Evolutionary conservation across 2,888 invertebrate genomes (phyloP), one percentile per base, ranked within the genome.

Genomic region (Anarsia innoxiella): DNA sequence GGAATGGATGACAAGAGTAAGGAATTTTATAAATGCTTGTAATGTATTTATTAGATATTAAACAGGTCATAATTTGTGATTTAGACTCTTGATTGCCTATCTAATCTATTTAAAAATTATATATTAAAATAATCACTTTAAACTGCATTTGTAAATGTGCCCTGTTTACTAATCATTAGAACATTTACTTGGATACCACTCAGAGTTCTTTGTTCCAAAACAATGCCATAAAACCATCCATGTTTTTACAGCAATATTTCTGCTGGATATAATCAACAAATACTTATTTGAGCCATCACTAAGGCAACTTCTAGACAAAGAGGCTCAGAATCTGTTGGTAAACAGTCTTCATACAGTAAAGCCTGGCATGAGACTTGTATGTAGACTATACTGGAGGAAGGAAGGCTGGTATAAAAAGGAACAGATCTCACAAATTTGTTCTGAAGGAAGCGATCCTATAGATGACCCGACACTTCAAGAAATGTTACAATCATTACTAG

Each of bases 1-100:
- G 63, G 54, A 5, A 51, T 63, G 43, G 77, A 82, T 68, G 77
- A 80, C 40, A 79, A 74, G 48, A 79, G 83, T 83, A 59, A 72
- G 75, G 55, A n/a, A n/a, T n/a, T n/a, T n/a, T n/a, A n/a, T n/a
- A n/a, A n/a, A n/a, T n/a, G n/a, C n/a, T n/a, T n/a, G n/a, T n/a
- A n/a, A n/a, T n/a, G n/a, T n/a, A n/a, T n/a, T n/a, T n/a, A n/a
- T n/a, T n/a, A n/a, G n/a, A n/a, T n/a, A n/a, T n/a, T n/a, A n/a
- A n/a, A n/a, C n/a, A n/a, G n/a, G n/a, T n/a, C n/a, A n/a, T n/a
- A n/a, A n/a, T n/a, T n/a, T n/a, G n/a, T n/a, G n/a, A n/a, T n/a
- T n/a, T n/a, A n/a, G n/a, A n/a, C n/a, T n/a, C n/a, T n/a, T n/a
- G n/a, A n/a, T n/a, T n/a, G n/a, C n/a, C n/a, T n/a, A n/a, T n/a